These are phyloP conservation scores for Drosophila sproati DNA, from an alignment of 1,140 invertebrate species.

Conservation along the genomic window DNA sequence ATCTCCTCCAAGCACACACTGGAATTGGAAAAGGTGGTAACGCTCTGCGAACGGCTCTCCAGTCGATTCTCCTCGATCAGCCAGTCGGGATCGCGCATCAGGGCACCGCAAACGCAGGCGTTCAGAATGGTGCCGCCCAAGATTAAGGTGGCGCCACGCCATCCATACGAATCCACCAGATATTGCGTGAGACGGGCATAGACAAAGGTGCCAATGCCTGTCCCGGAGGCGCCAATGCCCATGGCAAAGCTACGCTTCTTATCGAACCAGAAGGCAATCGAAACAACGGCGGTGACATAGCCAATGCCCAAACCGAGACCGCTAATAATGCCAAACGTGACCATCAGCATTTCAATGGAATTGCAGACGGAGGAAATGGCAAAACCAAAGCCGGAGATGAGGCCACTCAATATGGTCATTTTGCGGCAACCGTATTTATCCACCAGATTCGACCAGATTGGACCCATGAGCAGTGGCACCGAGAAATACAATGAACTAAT, in stretches of 20 bases:
- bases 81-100: conserved; percentile 95
- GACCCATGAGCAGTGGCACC: conserved; percentile 93
- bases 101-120: conserved; percentile 93
- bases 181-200: conserved; percentile 92
- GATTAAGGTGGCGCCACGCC: conserved; percentile 94
- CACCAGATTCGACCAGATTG: conserved; percentile 89
- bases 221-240: conserved; percentile 94
- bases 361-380: conserved; percentile 90
- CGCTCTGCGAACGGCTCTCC: conserved; percentile 83
- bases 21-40: conserved; percentile 83
- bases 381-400: conserved; percentile 92
- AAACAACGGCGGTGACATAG: conserved; percentile 95
- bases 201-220: conserved; percentile 90
- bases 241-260: conserved; percentile 96
- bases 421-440: conserved; percentile 94
- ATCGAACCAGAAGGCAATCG: conserved; percentile 98
- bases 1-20: conserved; percentile 87
- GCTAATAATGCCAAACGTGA: conserved; percentile 94
- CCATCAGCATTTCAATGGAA: conserved; percentile 91
- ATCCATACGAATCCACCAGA: conserved; percentile 92
- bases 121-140: conserved; percentile 94
- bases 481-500: conserved; percentile 95
- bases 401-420: conserved; percentile 92
- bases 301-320: conserved; percentile 94
- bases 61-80: conserved; percentile 87